Evolutionary conservation across 1,140 invertebrate genomes (phyloP).

Genomic region (Zaprionus ghesquierei): DNA sequence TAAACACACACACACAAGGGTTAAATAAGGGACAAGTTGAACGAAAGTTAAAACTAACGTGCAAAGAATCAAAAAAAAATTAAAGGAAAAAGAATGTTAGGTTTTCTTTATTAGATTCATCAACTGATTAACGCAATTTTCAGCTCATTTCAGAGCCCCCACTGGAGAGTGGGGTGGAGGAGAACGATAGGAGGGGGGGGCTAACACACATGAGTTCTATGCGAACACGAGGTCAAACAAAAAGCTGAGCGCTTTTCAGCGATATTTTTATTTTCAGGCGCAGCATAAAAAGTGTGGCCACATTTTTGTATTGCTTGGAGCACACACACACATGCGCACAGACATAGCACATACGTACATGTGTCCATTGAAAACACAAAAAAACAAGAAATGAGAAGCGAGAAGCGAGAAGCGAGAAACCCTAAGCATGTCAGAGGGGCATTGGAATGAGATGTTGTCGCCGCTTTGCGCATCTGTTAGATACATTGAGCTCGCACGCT

Average conservation of each 20-base stretch:
- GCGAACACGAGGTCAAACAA: slow-evolving; percentile 8
- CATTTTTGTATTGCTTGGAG: neutral
- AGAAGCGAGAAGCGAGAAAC: neutral
- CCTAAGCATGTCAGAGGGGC: neutral
- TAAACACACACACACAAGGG: slow-evolving; percentile 15
- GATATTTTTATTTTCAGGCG: neutral
- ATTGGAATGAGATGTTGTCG: slow-evolving; percentile 19
- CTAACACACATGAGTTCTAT: neutral
- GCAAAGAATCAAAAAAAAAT: neutral
- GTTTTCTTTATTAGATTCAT: neutral
- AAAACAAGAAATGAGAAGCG: neutral
- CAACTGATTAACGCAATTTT: neutral
- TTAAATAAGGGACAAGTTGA: neutral
- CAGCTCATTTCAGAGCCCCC: neutral
- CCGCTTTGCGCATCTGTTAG: slow-evolving; percentile 45
- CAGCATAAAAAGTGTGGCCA: slow-evolving; percentile 27
- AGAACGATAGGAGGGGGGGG: neutral
- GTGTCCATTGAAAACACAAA: neutral
- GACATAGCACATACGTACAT: neutral
- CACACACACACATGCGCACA: neutral
- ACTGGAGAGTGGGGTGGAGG: too few species aligned
- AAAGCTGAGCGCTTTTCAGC: neutral
- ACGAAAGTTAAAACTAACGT: neutral
- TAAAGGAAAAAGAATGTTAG: neutral
- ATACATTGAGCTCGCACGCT: slow-evolving; percentile 45